These are phyloP conservation scores for Corydoras sp. DNA, from an alignment of 2,113 vertebrate species.

Conservation along the genomic window DNA sequence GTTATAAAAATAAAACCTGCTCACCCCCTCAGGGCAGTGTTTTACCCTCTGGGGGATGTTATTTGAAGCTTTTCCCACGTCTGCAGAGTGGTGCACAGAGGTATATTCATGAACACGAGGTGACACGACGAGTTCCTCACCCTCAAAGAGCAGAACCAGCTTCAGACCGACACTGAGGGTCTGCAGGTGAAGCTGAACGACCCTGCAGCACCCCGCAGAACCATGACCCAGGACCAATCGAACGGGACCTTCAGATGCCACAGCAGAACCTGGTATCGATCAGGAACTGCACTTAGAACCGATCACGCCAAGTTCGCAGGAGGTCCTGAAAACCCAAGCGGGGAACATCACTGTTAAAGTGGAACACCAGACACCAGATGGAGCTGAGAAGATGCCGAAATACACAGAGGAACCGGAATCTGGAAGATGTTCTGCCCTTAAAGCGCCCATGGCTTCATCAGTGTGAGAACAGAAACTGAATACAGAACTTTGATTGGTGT, in stretches of 20 bases:
- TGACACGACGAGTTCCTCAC: not conserved
- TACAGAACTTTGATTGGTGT: too few relatives aligned
- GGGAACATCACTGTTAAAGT: not conserved
- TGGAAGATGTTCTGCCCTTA: too few relatives aligned
- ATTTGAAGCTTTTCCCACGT: too few relatives aligned
- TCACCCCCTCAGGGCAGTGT: too few relatives aligned
- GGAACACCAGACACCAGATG: constrained; percentile 6
- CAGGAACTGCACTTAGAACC: not conserved
- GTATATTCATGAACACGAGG: not conserved
- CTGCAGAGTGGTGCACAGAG: not conserved
- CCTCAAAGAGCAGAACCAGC: not conserved
- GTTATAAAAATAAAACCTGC: too few relatives aligned
- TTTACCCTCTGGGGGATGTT: too few relatives aligned
- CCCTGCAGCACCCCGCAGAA: not conserved
- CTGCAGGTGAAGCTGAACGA: constrained; percentile 8
- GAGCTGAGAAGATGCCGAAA: not conserved
- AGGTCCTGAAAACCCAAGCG: not conserved
- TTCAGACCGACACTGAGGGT: not conserved
- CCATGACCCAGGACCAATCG: not conserved
- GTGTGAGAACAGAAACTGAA: too few relatives aligned
- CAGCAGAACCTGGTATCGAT: constrained; percentile 6
- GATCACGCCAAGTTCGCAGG: constrained; percentile 5
- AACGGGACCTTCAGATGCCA: not conserved
- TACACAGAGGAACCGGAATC: not conserved
- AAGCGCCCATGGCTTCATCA: too few relatives aligned